A percentile compares a stretch with the other conserved stretches of the same genome.
These are phyloP conservation scores for Monopterus albus DNA, from an alignment of 2,113 vertebrate genomes.

Conservation along the genomic window DNA sequence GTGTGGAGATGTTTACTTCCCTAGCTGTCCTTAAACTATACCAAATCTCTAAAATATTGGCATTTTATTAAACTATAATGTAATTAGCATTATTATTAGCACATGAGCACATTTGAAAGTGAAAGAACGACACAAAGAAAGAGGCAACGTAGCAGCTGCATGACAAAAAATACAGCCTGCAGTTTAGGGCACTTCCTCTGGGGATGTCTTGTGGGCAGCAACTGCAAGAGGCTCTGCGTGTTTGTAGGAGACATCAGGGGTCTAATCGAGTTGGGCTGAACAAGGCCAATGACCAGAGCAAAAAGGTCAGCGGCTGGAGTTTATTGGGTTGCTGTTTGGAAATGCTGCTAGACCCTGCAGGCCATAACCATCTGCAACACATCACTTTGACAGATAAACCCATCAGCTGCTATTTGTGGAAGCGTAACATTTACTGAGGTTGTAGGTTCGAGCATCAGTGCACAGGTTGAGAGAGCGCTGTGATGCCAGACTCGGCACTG, in stretches of 20 bases:
- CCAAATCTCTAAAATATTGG: not conserved
- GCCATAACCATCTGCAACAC: slow-evolving; percentile 69
- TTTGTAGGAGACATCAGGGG: slow-evolving; percentile 72
- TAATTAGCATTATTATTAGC: slow-evolving; percentile 18
- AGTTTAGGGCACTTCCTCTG: slow-evolving; percentile 55
- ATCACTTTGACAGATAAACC: slow-evolving; percentile 76
- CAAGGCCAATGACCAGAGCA: slow-evolving; percentile 63
- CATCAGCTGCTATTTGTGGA: slow-evolving; percentile 76
- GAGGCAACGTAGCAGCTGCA: slow-evolving; percentile 1
- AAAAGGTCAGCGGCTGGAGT: slow-evolving; percentile 77
- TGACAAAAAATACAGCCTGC: slow-evolving; percentile 37
- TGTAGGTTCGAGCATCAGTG: slow-evolving; percentile 50
- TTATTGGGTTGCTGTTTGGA: slow-evolving; percentile 79
- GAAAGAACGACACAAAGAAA: not conserved
- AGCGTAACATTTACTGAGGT: slow-evolving; percentile 73
- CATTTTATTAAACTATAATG: slow-evolving; percentile 15
- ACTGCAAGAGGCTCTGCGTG: slow-evolving; percentile 56
- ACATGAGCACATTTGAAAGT: slow-evolving; percentile 15
- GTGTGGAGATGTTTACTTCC: no score
- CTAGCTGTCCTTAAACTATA: not conserved
- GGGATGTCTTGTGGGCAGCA: slow-evolving; percentile 66
- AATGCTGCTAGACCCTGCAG: slow-evolving; percentile 72
- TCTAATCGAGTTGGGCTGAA: slow-evolving; percentile 78
- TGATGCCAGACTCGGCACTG: not conserved
- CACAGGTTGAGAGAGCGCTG: slow-evolving; percentile 18